Base-by-base conservation (phyloP, 1,140 invertebrate species). In the Aradophagus sp. region DNA sequence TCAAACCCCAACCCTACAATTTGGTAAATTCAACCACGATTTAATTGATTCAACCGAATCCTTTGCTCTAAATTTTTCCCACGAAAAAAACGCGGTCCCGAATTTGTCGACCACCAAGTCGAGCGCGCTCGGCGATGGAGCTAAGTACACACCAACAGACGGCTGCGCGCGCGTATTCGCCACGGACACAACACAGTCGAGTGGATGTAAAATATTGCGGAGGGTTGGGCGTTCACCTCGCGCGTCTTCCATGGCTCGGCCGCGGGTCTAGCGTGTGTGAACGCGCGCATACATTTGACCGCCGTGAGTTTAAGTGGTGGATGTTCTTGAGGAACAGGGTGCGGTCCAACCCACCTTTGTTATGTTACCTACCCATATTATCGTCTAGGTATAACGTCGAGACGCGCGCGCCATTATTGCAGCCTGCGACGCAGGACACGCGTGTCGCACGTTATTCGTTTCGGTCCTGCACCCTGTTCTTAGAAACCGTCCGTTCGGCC, bases 341-440 rank as follows among this genome's bases (percentile, higher is more conserved):
- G 81, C 81, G 80, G 80, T 79, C 69, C 78, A 79, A 77, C 80
- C 80, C 74, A 83, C 81, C 81, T 80, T 74, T 66, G 74, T 76
- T 79, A 58, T 79, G 70, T 81, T 81, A 80, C 78, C 80, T 81
- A 80, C 80, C 79, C 78, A 79, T 82, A 81, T 80, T 82, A 80
- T 78, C 68, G 80, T 79, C 80, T 78, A 56, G 74, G 58, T 74
- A 76, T 80, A 71, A 41, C 67, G 67, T 59, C 78, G 20, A 75
- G 55, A 73, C 73, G 72, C 68, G 73, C 77, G 75, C 79, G 20
- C 20, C 74, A 79, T 77, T 80, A 81, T 82, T 80, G 76, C 77
- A 81, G 79, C 78, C 73, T 8, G 63, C 73, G 73, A 78, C 78
- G 73, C 77, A 77, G 74, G 74, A 77, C 73, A 81, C 76, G 76